These are phyloP conservation scores for Lymantria dispar DNA, from an alignment of 2,888 invertebrate genomes.

Conservation along the genomic window DNA sequence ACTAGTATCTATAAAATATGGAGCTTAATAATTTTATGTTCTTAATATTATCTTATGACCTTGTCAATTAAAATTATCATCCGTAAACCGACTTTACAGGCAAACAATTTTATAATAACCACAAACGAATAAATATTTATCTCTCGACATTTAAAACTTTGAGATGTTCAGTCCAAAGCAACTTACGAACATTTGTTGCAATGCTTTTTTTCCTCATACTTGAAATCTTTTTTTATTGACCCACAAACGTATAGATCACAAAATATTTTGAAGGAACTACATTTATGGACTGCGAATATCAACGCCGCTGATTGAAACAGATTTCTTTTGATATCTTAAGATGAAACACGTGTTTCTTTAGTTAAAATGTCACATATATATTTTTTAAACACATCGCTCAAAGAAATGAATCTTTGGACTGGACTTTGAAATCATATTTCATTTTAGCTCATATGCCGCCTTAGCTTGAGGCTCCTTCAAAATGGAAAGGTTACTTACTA, in stretches of 20 bases:
- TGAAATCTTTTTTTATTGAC: conserved; percentile 14
- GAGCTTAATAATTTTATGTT: no score
- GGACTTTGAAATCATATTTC: no score
- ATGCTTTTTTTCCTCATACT: conserved; percentile 12
- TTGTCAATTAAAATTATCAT: no score
- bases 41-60: no score
- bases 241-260: conserved; percentile 14
- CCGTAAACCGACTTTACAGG: no score
- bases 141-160: conserved; percentile 10
- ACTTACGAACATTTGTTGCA: conserved; percentile 1
- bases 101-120: no score
- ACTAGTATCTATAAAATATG: no score
- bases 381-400: not conserved
- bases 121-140: not conserved
- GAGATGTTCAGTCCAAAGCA: conserved; percentile 1
- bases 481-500: no score
- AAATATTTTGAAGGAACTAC: conserved; percentile 67
- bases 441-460: no score
- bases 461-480: no score
- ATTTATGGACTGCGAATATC: conserved; percentile 68
- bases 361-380: not conserved
- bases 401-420: no score
- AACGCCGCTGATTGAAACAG: conserved; percentile 43
- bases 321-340: conserved; percentile 20
- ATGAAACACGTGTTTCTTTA: not conserved